These are phyloP conservation scores for Promerops cafer DNA, from an alignment of 2,113 vertebrate genomes.

Conservation along the genomic window DNA sequence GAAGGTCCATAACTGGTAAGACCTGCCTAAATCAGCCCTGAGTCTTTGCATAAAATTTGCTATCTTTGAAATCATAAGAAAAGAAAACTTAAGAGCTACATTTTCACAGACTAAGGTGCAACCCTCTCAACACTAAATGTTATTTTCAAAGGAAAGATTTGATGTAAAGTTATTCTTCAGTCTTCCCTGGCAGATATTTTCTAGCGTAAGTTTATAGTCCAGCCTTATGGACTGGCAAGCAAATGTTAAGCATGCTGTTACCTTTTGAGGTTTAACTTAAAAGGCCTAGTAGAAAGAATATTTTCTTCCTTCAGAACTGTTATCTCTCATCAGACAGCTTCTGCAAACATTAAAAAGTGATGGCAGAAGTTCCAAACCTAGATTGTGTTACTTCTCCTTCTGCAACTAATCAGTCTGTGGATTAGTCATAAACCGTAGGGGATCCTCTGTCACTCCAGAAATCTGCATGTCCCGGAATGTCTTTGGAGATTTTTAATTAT, in stretches of 20 bases:
- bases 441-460: neutral
- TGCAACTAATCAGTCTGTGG: constrained; percentile 28
- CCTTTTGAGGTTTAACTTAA: neutral
- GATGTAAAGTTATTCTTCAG: neutral
- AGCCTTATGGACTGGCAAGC: neutral
- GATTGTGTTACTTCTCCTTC: constrained; percentile 35
- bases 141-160: neutral
- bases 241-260: neutral
- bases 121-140: neutral
- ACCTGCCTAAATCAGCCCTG: neutral
- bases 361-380: constrained; percentile 1
- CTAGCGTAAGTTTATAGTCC: neutral
- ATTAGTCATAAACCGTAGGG: neutral
- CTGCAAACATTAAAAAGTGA: constrained; percentile 48
- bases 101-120: neutral
- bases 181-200: neutral
- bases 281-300: neutral
- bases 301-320: constrained; percentile 18
- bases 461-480: neutral
- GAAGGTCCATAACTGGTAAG: neutral
- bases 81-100: neutral
- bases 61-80: neutral
- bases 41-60: neutral
- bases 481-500: neutral
- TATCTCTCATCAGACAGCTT: constrained; percentile 56